Conservation (phyloP, 2,888 invertebrate genomes). For the Caenorhabditis afra region DNA sequence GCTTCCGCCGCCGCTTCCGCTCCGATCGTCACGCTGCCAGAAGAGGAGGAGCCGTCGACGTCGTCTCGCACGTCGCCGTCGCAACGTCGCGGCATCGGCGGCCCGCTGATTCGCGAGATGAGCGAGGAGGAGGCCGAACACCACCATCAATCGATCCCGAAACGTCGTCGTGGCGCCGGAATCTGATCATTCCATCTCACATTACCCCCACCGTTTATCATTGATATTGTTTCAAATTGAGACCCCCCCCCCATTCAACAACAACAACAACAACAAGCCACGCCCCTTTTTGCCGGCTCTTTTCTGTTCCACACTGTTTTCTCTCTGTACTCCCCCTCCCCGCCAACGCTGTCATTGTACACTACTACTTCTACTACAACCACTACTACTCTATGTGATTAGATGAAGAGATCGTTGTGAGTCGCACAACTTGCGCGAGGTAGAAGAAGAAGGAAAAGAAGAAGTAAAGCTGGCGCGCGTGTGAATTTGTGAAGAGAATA, state of each 20-base stretch:
- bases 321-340: too few relatives aligned
- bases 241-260: conserved; percentile 8
- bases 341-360: too few relatives aligned
- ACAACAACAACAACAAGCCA: too few relatives aligned
- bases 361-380: too few relatives aligned
- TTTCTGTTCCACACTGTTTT: too few relatives aligned
- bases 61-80: conserved; percentile 18
- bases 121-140: conserved; percentile 77
- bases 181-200: too few relatives aligned
- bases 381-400: conserved; percentile 30
- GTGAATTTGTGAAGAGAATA: conserved; percentile 23
- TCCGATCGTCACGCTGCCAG: conserved; percentile 71
- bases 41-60: conserved; percentile 70
- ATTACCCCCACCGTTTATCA: too few relatives aligned
- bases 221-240: conserved; percentile 40
- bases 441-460: background rate
- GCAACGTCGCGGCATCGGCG: conserved; percentile 35
- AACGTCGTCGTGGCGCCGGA: conserved; percentile 66
- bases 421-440: background rate
- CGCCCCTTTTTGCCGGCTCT: too few relatives aligned
- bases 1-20: conserved; percentile 20
- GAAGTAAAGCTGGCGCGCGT: background rate
- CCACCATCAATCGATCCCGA: conserved; percentile 60
- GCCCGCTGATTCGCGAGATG: conserved; percentile 76
- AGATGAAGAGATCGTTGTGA: conserved; percentile 44